Conservation (phyloP, 2,888 invertebrate genomes). For the Syrista parreyssii region DNA sequence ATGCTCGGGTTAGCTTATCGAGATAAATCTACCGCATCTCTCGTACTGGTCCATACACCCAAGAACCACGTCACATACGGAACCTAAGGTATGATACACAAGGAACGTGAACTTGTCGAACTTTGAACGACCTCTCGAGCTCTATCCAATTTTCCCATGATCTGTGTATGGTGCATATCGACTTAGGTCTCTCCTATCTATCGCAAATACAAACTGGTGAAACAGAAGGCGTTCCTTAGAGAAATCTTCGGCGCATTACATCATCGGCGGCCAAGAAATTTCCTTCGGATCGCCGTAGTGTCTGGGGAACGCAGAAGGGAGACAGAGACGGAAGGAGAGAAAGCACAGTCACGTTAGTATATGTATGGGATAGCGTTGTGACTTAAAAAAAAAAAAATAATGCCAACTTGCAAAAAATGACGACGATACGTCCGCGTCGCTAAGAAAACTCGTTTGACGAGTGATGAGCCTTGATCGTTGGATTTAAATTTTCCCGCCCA, state of each 20-base stretch:
- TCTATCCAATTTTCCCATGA: constrained; percentile 51
- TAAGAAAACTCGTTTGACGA: neutral
- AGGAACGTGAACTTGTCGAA: neutral
- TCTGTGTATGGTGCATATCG: constrained; percentile 44
- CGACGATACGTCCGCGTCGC: neutral
- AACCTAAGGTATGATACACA: neutral
- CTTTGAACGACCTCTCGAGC: neutral
- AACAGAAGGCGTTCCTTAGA: constrained; percentile 49
- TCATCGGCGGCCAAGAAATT: constrained; percentile 53
- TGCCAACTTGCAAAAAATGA: neutral
- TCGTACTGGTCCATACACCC: too few species aligned
- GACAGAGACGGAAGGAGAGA: constrained; percentile 1
- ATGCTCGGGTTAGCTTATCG: constrained; percentile 15
- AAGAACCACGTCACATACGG: neutral
- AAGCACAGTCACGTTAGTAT: constrained; percentile 8
- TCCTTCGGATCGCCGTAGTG: constrained; percentile 38
- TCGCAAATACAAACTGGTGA: constrained; percentile 1
- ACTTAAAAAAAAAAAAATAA: neutral
- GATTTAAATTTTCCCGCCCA: neutral
- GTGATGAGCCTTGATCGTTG: neutral
- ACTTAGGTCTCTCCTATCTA: constrained; percentile 7
- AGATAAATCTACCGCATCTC: constrained; percentile 6
- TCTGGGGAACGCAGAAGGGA: constrained; percentile 2
- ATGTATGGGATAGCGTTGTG: neutral
- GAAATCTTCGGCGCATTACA: constrained; percentile 63